Evolutionary conservation across 2,113 vertebrate genomes (phyloP).

Genomic region (Pelecanus crispus): DNA sequence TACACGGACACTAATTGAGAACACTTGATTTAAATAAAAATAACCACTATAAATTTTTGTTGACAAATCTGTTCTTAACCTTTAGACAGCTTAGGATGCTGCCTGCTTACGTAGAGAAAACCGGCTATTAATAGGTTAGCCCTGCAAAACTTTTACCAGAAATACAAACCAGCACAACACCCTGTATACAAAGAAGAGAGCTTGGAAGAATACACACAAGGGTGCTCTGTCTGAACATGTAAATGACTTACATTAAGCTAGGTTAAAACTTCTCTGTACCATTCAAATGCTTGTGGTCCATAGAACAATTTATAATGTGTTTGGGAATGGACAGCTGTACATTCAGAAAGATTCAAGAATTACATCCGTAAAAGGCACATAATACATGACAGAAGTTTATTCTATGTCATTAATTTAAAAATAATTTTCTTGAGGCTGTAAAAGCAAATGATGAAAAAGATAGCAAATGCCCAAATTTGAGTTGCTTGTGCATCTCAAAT

Average conservation of each 20-base stretch:
- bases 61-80: slow-evolving; percentile 16
- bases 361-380: neutral
- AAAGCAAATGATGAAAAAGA: neutral
- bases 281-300: neutral
- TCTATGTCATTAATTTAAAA: neutral
- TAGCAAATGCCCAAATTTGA: neutral
- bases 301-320: neutral
- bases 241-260: neutral
- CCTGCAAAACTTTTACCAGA: neutral
- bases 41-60: neutral
- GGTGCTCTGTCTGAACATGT: neutral
- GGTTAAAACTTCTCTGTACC: neutral
- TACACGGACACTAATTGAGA: neutral
- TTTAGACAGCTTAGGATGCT: neutral
- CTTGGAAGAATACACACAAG: neutral
- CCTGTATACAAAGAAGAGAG: neutral
- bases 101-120: neutral
- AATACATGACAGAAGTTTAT: neutral
- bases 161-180: neutral
- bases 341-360: neutral
- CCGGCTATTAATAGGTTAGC: neutral
- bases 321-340: neutral
- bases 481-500: neutral
- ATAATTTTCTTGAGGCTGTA: neutral
- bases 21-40: slow-evolving; percentile 17